Evolutionary conservation across 2,888 invertebrate genomes (phyloP).

Genomic region (Hartigia nigra): DNA sequence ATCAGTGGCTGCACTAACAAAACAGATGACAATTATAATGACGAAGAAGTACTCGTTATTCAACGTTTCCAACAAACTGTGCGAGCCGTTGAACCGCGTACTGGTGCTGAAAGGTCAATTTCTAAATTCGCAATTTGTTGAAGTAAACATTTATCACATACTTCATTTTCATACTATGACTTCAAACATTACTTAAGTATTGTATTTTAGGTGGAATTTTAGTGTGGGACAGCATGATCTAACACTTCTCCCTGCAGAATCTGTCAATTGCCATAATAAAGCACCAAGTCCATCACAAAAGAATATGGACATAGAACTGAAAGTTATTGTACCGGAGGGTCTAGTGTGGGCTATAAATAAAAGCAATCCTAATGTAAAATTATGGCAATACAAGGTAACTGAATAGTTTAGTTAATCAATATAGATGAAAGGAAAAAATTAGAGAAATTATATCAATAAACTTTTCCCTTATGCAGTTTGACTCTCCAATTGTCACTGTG

Average conservation of each 20-base stretch:
- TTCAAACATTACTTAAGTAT: slow-evolving; percentile 7
- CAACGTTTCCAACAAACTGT: slow-evolving; percentile 88
- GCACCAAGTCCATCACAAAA: slow-evolving; percentile 26
- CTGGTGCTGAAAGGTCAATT: slow-evolving; percentile 82
- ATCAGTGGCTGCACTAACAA: slow-evolving; percentile 77
- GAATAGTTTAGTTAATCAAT: neutral
- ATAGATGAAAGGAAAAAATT: slow-evolving; percentile 26
- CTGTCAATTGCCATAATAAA: slow-evolving; percentile 65
- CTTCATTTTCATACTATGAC: slow-evolving; percentile 7
- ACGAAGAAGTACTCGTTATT: slow-evolving; percentile 77
- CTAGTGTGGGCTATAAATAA: slow-evolving; percentile 75
- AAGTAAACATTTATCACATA: neutral
- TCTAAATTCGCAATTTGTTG: slow-evolving; percentile 7
- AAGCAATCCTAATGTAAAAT: slow-evolving; percentile 69
- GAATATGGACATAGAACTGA: slow-evolving; percentile 69
- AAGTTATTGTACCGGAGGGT: slow-evolving; percentile 79
- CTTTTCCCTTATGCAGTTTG: slow-evolving; percentile 71
- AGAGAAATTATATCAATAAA: slow-evolving; percentile 46
- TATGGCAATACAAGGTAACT: slow-evolving; percentile 83
- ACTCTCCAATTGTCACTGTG: slow-evolving; percentile 86
- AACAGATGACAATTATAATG: slow-evolving; percentile 69
- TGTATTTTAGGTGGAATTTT: slow-evolving; percentile 86
- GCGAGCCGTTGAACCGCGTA: slow-evolving; percentile 87
- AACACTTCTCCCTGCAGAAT: slow-evolving; percentile 68
- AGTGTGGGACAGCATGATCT: slow-evolving; percentile 92